A percentile compares a stretch with the other conserved stretches of the same genome.
These are phyloP conservation scores for Salpingus planirostris DNA, from an alignment of 2,888 invertebrate species.

Conservation along the genomic window DNA sequence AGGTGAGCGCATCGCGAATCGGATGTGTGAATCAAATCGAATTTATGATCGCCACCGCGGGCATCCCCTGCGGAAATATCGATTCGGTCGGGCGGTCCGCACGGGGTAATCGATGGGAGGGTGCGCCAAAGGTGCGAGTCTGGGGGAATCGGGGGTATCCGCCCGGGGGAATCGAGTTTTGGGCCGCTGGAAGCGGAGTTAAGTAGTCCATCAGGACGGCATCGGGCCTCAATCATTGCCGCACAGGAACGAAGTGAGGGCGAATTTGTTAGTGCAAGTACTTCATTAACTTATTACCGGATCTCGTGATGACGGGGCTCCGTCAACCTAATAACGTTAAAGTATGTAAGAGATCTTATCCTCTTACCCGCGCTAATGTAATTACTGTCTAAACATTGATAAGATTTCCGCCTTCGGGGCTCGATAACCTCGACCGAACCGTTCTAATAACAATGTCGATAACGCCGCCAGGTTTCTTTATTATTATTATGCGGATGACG, in stretches of 20 bases:
- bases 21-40: too few species aligned
- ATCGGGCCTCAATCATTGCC: constrained; percentile 13
- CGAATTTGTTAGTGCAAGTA: constrained; percentile 25
- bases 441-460: too few species aligned
- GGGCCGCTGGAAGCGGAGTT: constrained; percentile 14
- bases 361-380: constrained; percentile 14
- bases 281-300: constrained; percentile 25
- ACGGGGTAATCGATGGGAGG: too few species aligned
- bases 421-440: too few species aligned
- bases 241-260: constrained; percentile 16
- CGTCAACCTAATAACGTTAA: constrained; percentile 17
- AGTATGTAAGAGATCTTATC: constrained; percentile 19
- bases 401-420: neutral
- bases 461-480: too few species aligned
- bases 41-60: too few species aligned
- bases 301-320: constrained; percentile 17
- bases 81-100: too few species aligned
- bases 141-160: constrained; percentile 13
- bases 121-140: too few species aligned
- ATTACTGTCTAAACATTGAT: constrained; percentile 8
- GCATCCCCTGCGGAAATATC: too few species aligned
- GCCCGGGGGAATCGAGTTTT: constrained; percentile 15
- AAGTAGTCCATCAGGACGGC: constrained; percentile 17
- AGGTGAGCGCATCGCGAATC: too few species aligned
- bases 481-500: too few species aligned